Evolutionary conservation across 35 echinoderm and acorn worm species (phyloP).

Genomic region (Patiria miniata): DNA sequence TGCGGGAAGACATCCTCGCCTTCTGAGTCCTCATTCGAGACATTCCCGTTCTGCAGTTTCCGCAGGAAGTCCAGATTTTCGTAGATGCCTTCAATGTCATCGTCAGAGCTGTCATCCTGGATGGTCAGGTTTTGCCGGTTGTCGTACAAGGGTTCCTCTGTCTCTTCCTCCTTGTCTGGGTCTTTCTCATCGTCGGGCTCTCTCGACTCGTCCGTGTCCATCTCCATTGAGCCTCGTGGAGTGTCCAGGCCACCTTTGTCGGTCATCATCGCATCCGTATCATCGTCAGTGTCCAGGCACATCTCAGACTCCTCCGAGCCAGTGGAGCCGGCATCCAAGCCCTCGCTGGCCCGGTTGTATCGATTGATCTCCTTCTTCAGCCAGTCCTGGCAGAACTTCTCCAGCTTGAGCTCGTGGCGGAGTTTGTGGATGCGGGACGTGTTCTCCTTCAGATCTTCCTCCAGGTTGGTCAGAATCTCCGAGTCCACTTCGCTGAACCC

Average conservation of each 20-base stretch:
- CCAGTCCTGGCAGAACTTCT: slow-evolving; percentile 81
- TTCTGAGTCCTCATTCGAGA: neutral
- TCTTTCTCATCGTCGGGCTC: neutral
- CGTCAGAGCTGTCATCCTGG: slow-evolving; percentile 24
- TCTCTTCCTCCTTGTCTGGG: neutral
- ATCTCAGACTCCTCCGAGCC: neutral
- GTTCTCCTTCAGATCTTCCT: slow-evolving; percentile 63
- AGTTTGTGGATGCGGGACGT: slow-evolving; percentile 51
- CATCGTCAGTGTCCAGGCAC: neutral
- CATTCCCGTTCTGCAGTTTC: neutral
- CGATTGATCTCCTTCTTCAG: slow-evolving; percentile 61
- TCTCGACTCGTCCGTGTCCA: neutral
- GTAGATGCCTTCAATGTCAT: slow-evolving; percentile 18
- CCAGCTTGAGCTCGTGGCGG: slow-evolving; percentile 62
- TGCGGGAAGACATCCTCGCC: neutral
- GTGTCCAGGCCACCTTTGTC: slow-evolving; percentile 27
- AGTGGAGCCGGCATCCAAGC: slow-evolving; percentile 55
- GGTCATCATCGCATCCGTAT: neutral
- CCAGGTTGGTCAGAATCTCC: slow-evolving; percentile 33
- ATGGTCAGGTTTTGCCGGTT: neutral
- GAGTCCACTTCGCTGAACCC: neutral
- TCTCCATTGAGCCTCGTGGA: slow-evolving; percentile 12
- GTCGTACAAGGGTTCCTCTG: neutral
- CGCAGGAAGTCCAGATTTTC: neutral
- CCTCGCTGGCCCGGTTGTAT: slow-evolving; percentile 60